These are phyloP conservation scores for Cataglyphis cursor DNA, from an alignment of 2,888 invertebrate genomes.

Conservation along the genomic window DNA sequence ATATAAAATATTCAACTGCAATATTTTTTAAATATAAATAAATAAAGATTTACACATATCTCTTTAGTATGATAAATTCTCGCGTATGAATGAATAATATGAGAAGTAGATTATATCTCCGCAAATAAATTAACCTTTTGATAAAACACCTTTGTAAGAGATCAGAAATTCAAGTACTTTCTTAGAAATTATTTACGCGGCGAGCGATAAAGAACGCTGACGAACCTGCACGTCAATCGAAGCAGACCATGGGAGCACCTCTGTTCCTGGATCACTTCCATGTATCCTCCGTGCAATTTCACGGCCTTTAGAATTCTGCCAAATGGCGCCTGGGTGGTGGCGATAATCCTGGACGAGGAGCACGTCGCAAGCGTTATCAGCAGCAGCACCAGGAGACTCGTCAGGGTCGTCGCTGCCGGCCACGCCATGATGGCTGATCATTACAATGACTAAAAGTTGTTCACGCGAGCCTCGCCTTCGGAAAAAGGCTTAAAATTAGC, in stretches of 20 bases:
- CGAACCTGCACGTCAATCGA: constrained; percentile 76
- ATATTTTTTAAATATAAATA: constrained; percentile 10
- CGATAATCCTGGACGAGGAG: constrained; percentile 61
- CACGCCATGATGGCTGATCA: constrained; percentile 81
- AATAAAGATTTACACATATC: not conserved
- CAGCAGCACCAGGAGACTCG: constrained; percentile 73
- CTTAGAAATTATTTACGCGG: not conserved
- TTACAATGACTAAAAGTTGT: constrained; percentile 72
- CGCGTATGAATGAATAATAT: not conserved
- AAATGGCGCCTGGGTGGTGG: constrained; percentile 67
- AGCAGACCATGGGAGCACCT: constrained; percentile 81
- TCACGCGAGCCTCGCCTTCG: constrained; percentile 45
- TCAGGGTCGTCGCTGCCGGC: constrained; percentile 76
- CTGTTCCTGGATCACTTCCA: constrained; percentile 84
- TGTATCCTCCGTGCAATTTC: constrained; percentile 77
- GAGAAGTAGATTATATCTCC: too few relatives aligned
- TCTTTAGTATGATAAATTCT: constrained; percentile 6
- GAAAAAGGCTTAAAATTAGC: constrained; percentile 70
- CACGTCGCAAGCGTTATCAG: constrained; percentile 65
- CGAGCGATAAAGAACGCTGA: not conserved
- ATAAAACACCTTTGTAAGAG: not conserved
- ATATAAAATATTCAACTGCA: not conserved
- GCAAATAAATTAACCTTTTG: not conserved
- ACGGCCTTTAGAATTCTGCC: constrained; percentile 75
- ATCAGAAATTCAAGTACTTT: constrained; percentile 1